Conservation (phyloP, 37 sponge, comb jelly and placozoan genomes). For the Ephydatia muelleri region DNA sequence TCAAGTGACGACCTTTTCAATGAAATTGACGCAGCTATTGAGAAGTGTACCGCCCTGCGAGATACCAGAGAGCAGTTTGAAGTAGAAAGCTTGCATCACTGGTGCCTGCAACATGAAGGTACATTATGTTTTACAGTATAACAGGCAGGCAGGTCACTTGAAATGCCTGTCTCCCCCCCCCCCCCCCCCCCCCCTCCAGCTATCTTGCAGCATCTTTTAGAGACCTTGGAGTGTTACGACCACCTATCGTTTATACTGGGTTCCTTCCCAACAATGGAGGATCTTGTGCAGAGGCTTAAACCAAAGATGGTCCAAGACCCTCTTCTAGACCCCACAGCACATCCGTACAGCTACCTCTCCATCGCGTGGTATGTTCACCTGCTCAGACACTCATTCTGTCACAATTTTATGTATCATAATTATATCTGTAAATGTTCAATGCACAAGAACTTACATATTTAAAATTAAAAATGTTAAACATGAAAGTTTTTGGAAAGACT, state of each 20-base stretch:
- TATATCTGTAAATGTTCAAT: too few species aligned
- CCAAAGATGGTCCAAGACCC: constrained; percentile 80
- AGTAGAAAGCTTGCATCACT: constrained; percentile 4
- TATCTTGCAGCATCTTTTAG: constrained; percentile 15
- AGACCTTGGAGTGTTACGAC: constrained; percentile 15
- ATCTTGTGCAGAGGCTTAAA: constrained; percentile 48
- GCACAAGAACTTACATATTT: too few species aligned
- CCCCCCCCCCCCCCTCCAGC: constrained; percentile 1
- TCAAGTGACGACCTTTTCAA: constrained; percentile 10
- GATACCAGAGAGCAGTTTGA: constrained; percentile 24
- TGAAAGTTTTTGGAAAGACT: too few species aligned
- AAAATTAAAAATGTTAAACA: too few species aligned
- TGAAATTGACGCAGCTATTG: constrained; percentile 53
- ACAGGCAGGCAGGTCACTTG: background rate
- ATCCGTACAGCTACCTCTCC: constrained; percentile 16
- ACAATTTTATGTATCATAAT: too few species aligned
- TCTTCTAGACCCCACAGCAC: constrained; percentile 43
- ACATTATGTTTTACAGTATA: background rate
- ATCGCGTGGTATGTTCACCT: constrained; percentile 27
- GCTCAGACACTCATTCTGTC: too few species aligned
- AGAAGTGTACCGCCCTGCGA: background rate
- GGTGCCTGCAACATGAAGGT: background rate
- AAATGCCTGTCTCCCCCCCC: background rate
- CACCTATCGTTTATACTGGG: constrained; percentile 21
- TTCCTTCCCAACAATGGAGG: constrained; percentile 33